Conservation (phyloP, 2,113 vertebrate species). For the Thamnaconus septentrionalis region DNA sequence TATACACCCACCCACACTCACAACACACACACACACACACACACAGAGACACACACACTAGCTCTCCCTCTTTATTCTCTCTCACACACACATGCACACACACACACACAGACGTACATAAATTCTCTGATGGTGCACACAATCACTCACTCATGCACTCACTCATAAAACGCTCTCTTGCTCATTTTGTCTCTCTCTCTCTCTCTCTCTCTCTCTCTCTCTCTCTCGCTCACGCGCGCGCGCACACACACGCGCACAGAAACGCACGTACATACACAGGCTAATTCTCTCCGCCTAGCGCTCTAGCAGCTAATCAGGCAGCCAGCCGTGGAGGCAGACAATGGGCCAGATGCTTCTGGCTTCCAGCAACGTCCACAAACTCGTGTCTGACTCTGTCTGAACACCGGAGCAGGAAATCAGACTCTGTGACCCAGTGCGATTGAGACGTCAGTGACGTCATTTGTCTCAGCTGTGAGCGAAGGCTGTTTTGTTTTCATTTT, state of each 20-base stretch:
- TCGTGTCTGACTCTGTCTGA: slow-evolving; percentile 44
- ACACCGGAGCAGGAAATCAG: slow-evolving; percentile 36
- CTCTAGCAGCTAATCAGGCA: slow-evolving; percentile 65
- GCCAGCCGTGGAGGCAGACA: slow-evolving; percentile 62
- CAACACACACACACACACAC: slow-evolving; percentile 14
- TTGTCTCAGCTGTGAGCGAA: slow-evolving; percentile 27
- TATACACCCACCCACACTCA: slow-evolving; percentile 41
- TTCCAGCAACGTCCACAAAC: slow-evolving; percentile 55
- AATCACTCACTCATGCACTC: slow-evolving; percentile 19
- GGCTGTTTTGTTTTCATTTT: neutral
- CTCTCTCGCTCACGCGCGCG: no score
- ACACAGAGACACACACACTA: neutral
- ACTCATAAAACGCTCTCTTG: slow-evolving; percentile 17
- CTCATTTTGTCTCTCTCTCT: slow-evolving; percentile 2
- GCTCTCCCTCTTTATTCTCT: slow-evolving; percentile 1
- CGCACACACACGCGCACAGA: no score
- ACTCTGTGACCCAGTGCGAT: slow-evolving; percentile 32
- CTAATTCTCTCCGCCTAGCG: slow-evolving; percentile 45
- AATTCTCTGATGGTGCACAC: slow-evolving; percentile 25
- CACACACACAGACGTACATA: slow-evolving; percentile 6
- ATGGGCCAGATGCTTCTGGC: slow-evolving; percentile 68
- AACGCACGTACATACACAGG: neutral
- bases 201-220: slow-evolving; percentile 9
- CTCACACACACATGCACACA: slow-evolving; percentile 36
- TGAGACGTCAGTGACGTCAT: slow-evolving; percentile 37